Evolutionary conservation across 2,113 vertebrate genomes (phyloP), one percentile per base, ranked within the genome.

Genomic region (Crotalus viridis): DNA sequence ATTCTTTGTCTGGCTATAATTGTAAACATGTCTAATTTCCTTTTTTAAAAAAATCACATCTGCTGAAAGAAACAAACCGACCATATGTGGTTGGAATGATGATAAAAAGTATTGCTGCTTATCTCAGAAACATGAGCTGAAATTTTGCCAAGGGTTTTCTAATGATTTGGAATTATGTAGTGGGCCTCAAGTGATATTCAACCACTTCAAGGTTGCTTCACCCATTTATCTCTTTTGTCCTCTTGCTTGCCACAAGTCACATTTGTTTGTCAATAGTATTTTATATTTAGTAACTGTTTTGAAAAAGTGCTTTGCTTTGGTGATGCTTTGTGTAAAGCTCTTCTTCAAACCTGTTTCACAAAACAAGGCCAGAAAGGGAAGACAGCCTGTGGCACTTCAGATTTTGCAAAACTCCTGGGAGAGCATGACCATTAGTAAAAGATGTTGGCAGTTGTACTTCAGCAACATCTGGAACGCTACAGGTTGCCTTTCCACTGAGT

Each of bases 1-100:
- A 87, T 87, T 91, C 92, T 85, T 91, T 93, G 93, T 96, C 96
- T 95, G 90, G 92, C 90, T 94, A 92, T 94, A 95, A 94, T 94
- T 95, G 96, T 95, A 97, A 97, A 97, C 97, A 92, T 92, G 96
- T 97, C 95, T 97, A 59, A 81, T 81, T 92, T 95, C 96, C 96
- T 97, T 96, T 93, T 96, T 95, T 12, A 43, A 22, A 51, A 52
- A 54, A 90, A 64, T 21, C 96, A 96, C 97, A 96, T 97, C 97
- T 98, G 97, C 94, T 97, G 93, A 93, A 96, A 97, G 95, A 95
- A 96, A 90, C 93, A 95, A 94, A 93, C 95, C 93, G 95, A 91
- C 43, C 96, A 95, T 93, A 96, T 95, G 94, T 86, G 91, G 93
- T 90, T 90, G 87, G 91, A 52, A 86, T 92, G 94, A 86, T 93